Evolutionary conservation across 2,797 vertebrate genomes (phyloP).

Genomic region (Liparis tanakae): DNA sequence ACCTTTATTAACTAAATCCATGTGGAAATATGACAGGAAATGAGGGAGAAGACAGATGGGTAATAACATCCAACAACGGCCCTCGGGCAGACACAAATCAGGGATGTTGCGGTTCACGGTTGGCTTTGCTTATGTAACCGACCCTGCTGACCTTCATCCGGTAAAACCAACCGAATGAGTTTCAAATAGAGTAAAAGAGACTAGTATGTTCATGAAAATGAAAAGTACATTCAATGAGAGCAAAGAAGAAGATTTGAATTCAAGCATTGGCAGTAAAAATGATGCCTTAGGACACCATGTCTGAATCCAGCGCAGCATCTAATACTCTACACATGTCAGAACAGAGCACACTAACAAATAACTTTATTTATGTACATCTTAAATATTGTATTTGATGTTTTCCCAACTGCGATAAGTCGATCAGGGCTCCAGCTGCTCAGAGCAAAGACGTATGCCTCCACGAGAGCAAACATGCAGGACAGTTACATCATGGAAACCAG

Average conservation of each 20-base stretch:
- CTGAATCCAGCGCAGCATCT: neutral
- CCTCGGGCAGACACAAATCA: neutral
- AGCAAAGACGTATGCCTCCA: constrained; percentile 28
- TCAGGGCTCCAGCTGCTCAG: constrained; percentile 35
- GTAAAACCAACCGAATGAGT: neutral
- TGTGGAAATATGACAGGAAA: neutral
- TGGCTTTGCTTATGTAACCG: neutral
- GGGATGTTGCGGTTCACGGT: no score
- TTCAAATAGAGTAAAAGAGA: neutral
- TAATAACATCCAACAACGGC: neutral
- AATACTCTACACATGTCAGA: neutral
- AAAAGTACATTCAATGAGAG: neutral
- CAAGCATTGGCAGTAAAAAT: neutral
- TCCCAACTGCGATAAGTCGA: constrained; percentile 14
- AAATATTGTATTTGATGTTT: neutral
- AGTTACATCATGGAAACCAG: constrained; percentile 13
- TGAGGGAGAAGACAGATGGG: neutral
- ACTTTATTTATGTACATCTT: neutral
- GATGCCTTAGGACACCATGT: neutral
- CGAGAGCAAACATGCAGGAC: constrained; percentile 23
- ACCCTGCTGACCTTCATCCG: neutral
- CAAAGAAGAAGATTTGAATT: constrained; percentile 1
- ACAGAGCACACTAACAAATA: neutral
- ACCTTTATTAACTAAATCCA: neutral
- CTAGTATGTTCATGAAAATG: neutral